Base-by-base conservation (phyloP, 2,888 invertebrate species). In the Pachymerium ferrugineum region DNA sequence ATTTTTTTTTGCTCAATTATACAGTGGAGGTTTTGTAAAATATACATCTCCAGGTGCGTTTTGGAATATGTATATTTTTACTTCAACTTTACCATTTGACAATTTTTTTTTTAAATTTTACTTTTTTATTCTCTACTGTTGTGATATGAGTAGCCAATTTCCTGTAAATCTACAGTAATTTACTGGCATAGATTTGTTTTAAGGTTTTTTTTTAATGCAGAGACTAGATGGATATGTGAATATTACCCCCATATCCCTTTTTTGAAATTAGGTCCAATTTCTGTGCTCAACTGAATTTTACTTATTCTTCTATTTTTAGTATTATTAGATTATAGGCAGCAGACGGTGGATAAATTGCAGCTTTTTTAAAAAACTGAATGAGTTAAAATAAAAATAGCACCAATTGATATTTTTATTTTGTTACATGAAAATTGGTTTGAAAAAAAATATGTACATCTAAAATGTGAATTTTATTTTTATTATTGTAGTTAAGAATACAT, bases 291-390 rank as follows among this genome's bases (percentile, higher is more conserved):
- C 62, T 62, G 28, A 62, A 62, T 62, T 62, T 28, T 28, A 62
- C n/a, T 62, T 62, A 62, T 62, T 62, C 62, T 28, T 62, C 62
- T 62, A 62, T 62, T 62, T n/a, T 62, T 62, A 62, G 62, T 62
- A 62, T 62, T 62, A 22, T 62, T 62, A 62, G 62, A 28, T 62
- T 22, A 62, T 62, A 28, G 28, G 62, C 28, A n/a, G n/a, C 62
- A 25, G 62, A 62, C 62, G 62, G 62, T 62, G 62, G 62, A 62
- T 62, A 62, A 62, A 62, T 62, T 62, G 62, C 62, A 62, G 62
- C 62, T 62, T 62, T 62, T 62, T 62, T 62, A 28, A 62, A 28
- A 28, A 28, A 62, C 62, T 62, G 8, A 62, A 62, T 62, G 14
- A 62, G 22, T 22, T 4, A 42, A 42, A 42, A 42, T 22, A 62